Percentiles rank a stretch among this genome's conserved stretches.
Conservation (phyloP, 1,140 invertebrate genomes). For the Oedothorax gibbosus region DNA sequence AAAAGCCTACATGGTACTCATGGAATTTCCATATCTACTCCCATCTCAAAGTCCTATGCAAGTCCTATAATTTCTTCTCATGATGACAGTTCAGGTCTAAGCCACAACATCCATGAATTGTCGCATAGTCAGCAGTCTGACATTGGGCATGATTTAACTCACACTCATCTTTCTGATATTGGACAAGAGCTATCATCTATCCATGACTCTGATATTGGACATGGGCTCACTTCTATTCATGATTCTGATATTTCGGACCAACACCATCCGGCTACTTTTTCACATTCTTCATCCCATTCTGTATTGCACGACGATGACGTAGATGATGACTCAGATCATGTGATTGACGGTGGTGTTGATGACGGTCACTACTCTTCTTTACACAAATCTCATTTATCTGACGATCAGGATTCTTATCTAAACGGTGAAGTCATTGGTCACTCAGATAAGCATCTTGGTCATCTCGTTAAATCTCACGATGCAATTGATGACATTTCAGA, state of each 20-base stretch:
- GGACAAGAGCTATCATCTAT: background rate
- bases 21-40: background rate
- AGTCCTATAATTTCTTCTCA: slow-evolving; percentile 16
- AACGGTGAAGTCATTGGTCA: background rate
- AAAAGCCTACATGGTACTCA: background rate
- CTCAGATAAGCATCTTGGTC: background rate
- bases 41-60: background rate
- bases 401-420: background rate
- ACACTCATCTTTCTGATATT: background rate
- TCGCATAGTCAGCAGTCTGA: background rate
- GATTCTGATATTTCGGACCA: background rate
- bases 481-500: background rate
- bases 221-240: background rate
- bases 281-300: background rate
- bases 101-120: background rate
- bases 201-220: slow-evolving; percentile 19
- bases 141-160: background rate
- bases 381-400: background rate
- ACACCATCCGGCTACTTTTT: background rate
- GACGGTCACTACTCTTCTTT: background rate
- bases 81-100: background rate
- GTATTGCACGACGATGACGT: background rate
- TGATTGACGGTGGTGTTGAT: slow-evolving; percentile 3
- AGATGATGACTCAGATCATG: background rate
- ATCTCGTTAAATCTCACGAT: background rate